Percentiles rank a stretch among this genome's conserved stretches.
Conservation (phyloP, 1,140 invertebrate genomes). For the Ptiloglossa arizonensis region DNA sequence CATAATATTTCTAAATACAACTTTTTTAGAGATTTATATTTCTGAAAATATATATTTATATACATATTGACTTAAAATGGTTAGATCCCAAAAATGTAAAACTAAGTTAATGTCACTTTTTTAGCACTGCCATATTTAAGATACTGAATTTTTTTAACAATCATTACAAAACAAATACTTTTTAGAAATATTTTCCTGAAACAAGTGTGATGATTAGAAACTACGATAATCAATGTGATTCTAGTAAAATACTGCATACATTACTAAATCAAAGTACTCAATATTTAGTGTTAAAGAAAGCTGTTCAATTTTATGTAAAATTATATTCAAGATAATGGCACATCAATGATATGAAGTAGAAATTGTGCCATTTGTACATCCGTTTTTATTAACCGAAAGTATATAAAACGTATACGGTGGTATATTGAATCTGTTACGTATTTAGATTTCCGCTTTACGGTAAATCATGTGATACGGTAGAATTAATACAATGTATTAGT, state of each 20-base stretch:
- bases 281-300: constrained; percentile 38
- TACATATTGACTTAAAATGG: not conserved
- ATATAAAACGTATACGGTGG: constrained; percentile 4
- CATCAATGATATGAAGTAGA: not conserved
- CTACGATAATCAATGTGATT: constrained; percentile 51
- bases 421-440: constrained; percentile 17
- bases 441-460: constrained; percentile 28
- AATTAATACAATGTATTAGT: constrained; percentile 36
- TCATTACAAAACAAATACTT: constrained; percentile 1
- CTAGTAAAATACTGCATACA: constrained; percentile 51
- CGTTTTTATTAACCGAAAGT: constrained; percentile 11
- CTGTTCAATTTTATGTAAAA: constrained; percentile 14
- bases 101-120: not conserved
- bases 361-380: constrained; percentile 28
- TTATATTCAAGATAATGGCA: constrained; percentile 3
- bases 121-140: constrained; percentile 22
- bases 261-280: constrained; percentile 38
- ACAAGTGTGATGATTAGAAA: constrained; percentile 44
- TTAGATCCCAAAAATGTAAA: not conserved
- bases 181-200: constrained; percentile 18
- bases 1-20: not conserved
- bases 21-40: constrained; percentile 10
- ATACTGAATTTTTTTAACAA: not conserved
- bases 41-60: not conserved
- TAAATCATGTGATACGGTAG: constrained; percentile 42